Percentiles rank a stretch among this genome's conserved stretches.
phyloP scores from a whole-genome alignment of 2,888 invertebrate genomes.

The Lasius fuliginosus region DNA sequence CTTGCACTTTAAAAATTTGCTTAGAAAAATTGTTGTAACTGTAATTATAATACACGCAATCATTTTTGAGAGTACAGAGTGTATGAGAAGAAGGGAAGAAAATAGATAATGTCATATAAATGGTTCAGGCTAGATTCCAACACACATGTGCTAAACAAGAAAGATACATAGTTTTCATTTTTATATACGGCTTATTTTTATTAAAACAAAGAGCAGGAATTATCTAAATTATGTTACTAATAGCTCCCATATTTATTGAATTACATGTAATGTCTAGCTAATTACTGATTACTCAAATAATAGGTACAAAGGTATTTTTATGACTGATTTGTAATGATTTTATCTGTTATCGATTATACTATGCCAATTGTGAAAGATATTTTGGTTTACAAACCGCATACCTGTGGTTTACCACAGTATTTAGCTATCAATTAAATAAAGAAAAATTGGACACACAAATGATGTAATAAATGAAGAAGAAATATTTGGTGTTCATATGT shows the following conservation, averaged over 20 bases:
- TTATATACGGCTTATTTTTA: conserved; percentile 47
- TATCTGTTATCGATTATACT: conserved; percentile 36
- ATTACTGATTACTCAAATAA: conserved; percentile 44
- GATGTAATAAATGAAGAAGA: conserved; percentile 33
- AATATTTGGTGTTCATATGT: conserved; percentile 36
- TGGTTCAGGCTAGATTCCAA: conserved; percentile 30
- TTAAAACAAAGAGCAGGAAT: conserved; percentile 17
- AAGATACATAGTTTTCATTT: conserved; percentile 42
- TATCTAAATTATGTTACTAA: conserved; percentile 48
- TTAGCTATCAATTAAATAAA: conserved; percentile 29
- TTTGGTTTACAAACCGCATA: conserved; percentile 18
- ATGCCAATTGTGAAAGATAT: conserved; percentile 23
- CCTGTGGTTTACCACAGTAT: not conserved
- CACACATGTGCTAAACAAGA: conserved; percentile 25
- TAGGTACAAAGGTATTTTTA: conserved; percentile 50
- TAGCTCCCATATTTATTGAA: conserved; percentile 51
- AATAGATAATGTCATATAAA: conserved; percentile 2
- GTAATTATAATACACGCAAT: conserved; percentile 56
- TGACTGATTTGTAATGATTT: conserved; percentile 57
- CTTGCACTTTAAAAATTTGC: conserved; percentile 56
- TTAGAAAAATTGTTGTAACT: conserved; percentile 60
- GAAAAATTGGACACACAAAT: conserved; percentile 13
- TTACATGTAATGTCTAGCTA: conserved; percentile 45
- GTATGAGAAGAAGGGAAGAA: not conserved
- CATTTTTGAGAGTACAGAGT: conserved; percentile 43